Evolutionary conservation across 35 echinoderm and acorn worm species (phyloP).

Genomic region (Strongylocentrotus purpuratus): DNA sequence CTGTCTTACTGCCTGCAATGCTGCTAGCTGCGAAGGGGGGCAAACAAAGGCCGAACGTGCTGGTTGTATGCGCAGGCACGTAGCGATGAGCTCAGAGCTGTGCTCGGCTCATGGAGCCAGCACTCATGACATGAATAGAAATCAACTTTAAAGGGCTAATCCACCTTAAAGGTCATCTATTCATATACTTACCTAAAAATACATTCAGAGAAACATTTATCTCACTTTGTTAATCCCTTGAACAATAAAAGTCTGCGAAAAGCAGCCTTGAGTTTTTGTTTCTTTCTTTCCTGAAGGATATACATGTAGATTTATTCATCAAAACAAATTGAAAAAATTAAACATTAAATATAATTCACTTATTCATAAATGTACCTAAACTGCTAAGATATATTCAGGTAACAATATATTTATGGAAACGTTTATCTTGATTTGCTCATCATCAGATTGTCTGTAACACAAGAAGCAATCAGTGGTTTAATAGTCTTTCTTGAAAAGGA

Average conservation of each 20-base stretch:
- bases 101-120: neutral
- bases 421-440: neutral
- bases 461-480: neutral
- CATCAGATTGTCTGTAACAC: neutral
- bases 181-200: neutral
- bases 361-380: neutral
- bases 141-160: conserved; percentile 24
- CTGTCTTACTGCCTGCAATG: neutral
- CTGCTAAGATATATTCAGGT: too few species aligned
- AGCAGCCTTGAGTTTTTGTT: neutral
- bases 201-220: neutral
- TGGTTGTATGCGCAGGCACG: conserved; percentile 49
- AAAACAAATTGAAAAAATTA: neutral
- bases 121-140: conserved; percentile 46
- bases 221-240: neutral
- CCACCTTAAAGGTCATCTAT: neutral
- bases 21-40: neutral
- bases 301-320: neutral
- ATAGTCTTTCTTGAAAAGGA: too few species aligned
- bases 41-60: conserved; percentile 47
- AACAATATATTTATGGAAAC: neutral
- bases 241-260: neutral
- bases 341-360: neutral
- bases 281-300: neutral
- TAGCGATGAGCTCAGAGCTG: conserved; percentile 40